Percentiles rank a stretch among this genome's conserved stretches.
Evolutionary conservation across 2,888 invertebrate species (phyloP).

Genomic region (Sycophila texana): DNA sequence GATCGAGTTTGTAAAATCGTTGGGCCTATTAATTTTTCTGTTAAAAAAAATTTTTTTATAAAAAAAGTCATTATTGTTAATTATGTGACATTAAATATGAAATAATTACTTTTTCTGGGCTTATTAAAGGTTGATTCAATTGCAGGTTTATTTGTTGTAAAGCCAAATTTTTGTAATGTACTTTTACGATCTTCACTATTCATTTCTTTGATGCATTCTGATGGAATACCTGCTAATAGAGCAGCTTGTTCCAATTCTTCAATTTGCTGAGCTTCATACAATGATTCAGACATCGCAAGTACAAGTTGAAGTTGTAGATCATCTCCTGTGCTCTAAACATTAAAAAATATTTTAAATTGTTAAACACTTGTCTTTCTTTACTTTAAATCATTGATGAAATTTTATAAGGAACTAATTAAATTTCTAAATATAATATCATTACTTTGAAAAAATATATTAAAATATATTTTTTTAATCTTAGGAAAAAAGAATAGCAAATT

Average conservation of each 20-base stretch:
- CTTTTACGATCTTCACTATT: constrained; percentile 60
- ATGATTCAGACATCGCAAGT: constrained; percentile 75
- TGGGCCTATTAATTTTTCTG: constrained; percentile 63
- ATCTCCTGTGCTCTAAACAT: constrained; percentile 60
- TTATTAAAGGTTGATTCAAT: constrained; percentile 47
- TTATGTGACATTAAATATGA: neutral
- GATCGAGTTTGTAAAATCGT: constrained; percentile 72
- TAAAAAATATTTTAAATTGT: neutral
- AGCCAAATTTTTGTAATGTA: constrained; percentile 71
- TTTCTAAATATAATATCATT: neutral
- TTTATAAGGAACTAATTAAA: neutral
- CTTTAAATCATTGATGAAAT: no score
- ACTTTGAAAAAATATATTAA: neutral
- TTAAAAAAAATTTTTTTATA: constrained; percentile 5
- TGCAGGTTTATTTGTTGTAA: constrained; percentile 65
- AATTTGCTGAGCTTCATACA: constrained; percentile 72
- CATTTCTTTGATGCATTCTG: constrained; percentile 58
- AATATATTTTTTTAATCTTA: neutral
- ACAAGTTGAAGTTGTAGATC: constrained; percentile 75
- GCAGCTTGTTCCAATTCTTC: constrained; percentile 68
- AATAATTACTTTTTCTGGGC: constrained; percentile 62
- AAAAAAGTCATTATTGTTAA: neutral
- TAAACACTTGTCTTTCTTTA: neutral
- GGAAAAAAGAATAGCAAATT: neutral
- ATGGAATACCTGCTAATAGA: constrained; percentile 60